phyloP scores from a whole-genome alignment of 2,113 vertebrate species.

The Trichomycterus rosablanca region DNA sequence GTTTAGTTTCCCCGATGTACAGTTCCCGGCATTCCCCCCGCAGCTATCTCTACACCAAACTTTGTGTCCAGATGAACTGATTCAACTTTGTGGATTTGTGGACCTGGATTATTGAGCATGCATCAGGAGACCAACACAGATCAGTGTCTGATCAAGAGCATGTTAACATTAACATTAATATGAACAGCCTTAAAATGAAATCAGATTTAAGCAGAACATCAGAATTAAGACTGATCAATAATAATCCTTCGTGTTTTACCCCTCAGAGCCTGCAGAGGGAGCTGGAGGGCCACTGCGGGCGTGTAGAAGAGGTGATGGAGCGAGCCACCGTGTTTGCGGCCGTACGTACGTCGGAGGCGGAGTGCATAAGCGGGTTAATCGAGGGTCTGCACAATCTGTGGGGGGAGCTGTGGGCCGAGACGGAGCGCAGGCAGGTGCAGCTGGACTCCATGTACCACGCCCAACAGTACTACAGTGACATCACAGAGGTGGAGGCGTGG shows the following conservation, averaged over 20 bases:
- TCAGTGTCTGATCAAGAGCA: too few relatives aligned
- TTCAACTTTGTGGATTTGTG: too few relatives aligned
- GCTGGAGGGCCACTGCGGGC: slow-evolving; percentile 76
- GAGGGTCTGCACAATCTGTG: slow-evolving; percentile 77
- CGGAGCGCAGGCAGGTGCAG: slow-evolving; percentile 76
- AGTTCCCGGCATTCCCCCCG: too few relatives aligned
- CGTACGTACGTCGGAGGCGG: slow-evolving; percentile 77
- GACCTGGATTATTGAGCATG: too few relatives aligned
- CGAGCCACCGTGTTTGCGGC: slow-evolving; percentile 71
- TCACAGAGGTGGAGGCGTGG: slow-evolving; percentile 88
- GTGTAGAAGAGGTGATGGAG: slow-evolving; percentile 82
- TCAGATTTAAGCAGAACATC: too few relatives aligned
- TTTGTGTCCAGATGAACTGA: too few relatives aligned
- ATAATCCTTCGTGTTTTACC: neutral
- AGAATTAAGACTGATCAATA: too few relatives aligned
- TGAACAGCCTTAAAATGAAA: too few relatives aligned
- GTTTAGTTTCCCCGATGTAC: too few relatives aligned
- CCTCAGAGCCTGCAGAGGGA: slow-evolving; percentile 81
- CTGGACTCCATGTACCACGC: slow-evolving; percentile 87
- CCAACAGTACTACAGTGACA: slow-evolving; percentile 89
- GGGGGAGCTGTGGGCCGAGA: slow-evolving; percentile 72
- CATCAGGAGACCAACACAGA: too few relatives aligned
- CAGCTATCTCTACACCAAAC: too few relatives aligned
- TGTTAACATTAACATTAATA: too few relatives aligned
- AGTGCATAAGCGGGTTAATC: slow-evolving; percentile 67